These are phyloP conservation scores for Astropecten irregularis DNA, from an alignment of 53 echinoderm and acorn worm species.

Conservation along the genomic window DNA sequence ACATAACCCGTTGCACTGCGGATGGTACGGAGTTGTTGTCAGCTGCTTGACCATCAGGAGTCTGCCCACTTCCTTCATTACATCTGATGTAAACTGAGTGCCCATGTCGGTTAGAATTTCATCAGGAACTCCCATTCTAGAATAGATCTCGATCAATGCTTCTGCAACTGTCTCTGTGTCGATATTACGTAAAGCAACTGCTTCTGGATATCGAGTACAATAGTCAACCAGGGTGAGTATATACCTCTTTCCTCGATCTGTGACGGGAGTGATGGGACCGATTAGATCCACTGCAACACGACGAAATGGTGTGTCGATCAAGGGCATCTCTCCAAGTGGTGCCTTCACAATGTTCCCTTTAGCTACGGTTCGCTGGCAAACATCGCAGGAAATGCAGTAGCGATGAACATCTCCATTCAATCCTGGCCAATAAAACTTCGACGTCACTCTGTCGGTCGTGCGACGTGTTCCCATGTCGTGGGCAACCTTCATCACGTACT, in stretches of 20 bases:
- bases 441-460: conserved; percentile 42
- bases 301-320: conserved; percentile 10
- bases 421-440: conserved; percentile 60
- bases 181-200: neutral
- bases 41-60: neutral
- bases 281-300: neutral
- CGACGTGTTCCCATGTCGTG: conserved; percentile 53
- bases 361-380: neutral
- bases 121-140: neutral
- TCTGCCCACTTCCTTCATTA: neutral
- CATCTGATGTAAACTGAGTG: no score
- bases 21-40: conserved; percentile 34
- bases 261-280: neutral
- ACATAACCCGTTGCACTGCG: conserved; percentile 39
- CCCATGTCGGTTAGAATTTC: conserved; percentile 15
- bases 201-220: neutral
- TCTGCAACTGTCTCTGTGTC: conserved; percentile 16
- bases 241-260: conserved; percentile 3
- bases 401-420: conserved; percentile 40
- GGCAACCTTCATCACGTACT: conserved; percentile 46
- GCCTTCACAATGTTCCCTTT: neutral
- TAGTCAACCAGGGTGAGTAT: neutral
- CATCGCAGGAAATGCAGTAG: conserved; percentile 21
- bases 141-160: conserved; percentile 1
- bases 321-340: neutral